Evolutionary conservation across 37 sponge, comb jelly and placozoan species (phyloP).

Genomic region (Cladorhizidae sp.): DNA sequence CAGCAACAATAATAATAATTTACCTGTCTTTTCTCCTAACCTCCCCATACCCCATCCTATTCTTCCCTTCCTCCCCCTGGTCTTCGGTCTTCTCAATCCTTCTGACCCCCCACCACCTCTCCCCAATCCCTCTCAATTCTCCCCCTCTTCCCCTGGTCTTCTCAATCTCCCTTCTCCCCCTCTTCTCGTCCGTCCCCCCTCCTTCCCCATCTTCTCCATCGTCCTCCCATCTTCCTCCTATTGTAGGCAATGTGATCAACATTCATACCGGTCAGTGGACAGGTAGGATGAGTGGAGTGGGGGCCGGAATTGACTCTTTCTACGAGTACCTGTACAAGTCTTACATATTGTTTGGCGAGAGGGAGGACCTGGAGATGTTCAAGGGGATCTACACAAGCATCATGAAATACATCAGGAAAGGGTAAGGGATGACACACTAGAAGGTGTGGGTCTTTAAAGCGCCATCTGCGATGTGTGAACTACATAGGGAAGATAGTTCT

Average conservation of each 20-base stretch:
- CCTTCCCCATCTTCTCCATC: not conserved
- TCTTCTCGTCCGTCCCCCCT: not conserved
- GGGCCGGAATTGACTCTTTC: constrained; percentile 98
- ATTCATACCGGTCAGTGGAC: constrained; percentile 86
- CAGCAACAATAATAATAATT: no score
- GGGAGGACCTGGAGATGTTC: constrained; percentile 90
- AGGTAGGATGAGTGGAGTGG: constrained; percentile 87
- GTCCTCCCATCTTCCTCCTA: not conserved
- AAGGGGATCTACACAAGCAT: constrained; percentile 73
- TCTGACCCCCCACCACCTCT: no score
- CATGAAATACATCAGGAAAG: constrained; percentile 78
- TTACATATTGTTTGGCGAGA: constrained; percentile 90
- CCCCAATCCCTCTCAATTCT: no score
- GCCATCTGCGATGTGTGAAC: no score
- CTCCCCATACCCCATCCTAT: no score
- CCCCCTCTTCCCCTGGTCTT: no score
- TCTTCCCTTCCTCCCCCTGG: no score
- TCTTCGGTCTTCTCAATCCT: no score
- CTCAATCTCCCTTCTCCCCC: not conserved
- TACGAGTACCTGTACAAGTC: constrained; percentile 98
- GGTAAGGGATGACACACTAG: constrained; percentile 68
- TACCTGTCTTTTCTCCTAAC: no score
- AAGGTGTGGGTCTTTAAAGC: no score
- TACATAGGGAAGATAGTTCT: no score
- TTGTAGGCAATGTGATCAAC: constrained; percentile 84